Percentiles rank a stretch among this genome's conserved stretches.
Evolutionary conservation across 2,113 vertebrate genomes (phyloP).

Genomic region (Puntigrus tetrazona): DNA sequence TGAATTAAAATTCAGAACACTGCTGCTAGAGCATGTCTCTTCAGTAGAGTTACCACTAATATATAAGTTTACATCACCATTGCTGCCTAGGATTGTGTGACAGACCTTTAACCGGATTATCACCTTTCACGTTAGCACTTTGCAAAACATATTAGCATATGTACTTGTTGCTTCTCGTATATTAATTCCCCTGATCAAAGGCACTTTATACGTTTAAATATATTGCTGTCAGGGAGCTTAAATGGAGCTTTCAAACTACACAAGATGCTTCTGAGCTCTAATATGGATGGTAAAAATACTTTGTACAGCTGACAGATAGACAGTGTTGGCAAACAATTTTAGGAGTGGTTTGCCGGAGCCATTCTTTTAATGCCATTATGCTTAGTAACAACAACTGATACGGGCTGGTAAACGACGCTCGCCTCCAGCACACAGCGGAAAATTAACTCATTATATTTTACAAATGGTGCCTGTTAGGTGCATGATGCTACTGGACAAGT

Average conservation of each 20-base stretch:
- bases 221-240: not conserved
- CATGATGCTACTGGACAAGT: not conserved
- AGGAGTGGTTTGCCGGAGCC: not conserved
- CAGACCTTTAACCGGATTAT: not conserved
- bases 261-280: not conserved
- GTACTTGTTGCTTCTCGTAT: not conserved
- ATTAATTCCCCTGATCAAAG: not conserved
- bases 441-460: not conserved
- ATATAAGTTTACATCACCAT: not conserved
- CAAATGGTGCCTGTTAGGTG: not conserved
- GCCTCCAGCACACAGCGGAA: not conserved
- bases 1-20: not conserved
- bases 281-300: slow-evolving; percentile 3
- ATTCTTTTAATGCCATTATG: slow-evolving; percentile 11
- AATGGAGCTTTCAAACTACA: not conserved
- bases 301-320: not conserved
- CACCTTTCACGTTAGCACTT: slow-evolving; percentile 39
- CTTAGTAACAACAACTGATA: slow-evolving; percentile 4
- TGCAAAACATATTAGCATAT: slow-evolving; percentile 14
- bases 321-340: slow-evolving; percentile 8
- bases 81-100: not conserved
- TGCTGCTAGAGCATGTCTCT: not conserved
- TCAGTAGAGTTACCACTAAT: not conserved
- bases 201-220: not conserved
- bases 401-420: not conserved